phyloP scores from a whole-genome alignment of 2,113 vertebrate genomes.

The Sebastes fasciatus region DNA sequence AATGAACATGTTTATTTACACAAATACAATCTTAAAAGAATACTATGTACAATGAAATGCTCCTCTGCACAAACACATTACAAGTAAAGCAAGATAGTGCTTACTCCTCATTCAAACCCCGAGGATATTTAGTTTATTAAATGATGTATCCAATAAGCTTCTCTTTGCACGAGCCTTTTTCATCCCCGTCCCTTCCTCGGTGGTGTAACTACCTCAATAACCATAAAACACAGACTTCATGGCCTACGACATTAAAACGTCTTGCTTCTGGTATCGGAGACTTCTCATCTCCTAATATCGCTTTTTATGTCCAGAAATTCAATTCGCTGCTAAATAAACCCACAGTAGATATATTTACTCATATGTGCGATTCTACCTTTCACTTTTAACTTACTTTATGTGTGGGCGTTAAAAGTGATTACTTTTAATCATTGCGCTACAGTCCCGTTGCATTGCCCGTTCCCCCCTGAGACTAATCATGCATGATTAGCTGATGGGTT shows the following conservation, averaged over 20 bases:
- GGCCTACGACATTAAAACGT: slow-evolving; percentile 43
- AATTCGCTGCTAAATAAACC: slow-evolving; percentile 21
- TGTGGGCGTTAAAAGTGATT: slow-evolving; percentile 62
- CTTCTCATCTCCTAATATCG: slow-evolving; percentile 17
- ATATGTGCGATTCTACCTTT: slow-evolving; percentile 19
- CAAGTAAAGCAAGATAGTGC: slow-evolving; percentile 5
- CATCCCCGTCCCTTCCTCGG: background rate
- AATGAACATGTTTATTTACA: slow-evolving; percentile 7
- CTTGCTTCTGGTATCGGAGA: background rate
- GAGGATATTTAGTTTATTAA: slow-evolving; percentile 31
- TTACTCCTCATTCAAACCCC: slow-evolving; percentile 9
- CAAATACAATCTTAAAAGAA: slow-evolving; percentile 3
- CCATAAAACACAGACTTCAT: slow-evolving; percentile 52
- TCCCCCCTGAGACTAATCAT: slow-evolving; percentile 61
- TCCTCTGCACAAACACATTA: slow-evolving; percentile 17
- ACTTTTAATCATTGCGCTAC: slow-evolving; percentile 53
- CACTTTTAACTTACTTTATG: slow-evolving; percentile 24
- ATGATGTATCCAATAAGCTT: slow-evolving; percentile 42
- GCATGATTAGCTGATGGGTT: slow-evolving; percentile 69
- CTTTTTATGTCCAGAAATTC: slow-evolving; percentile 26
- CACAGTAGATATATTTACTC: slow-evolving; percentile 6
- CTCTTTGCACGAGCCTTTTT: slow-evolving; percentile 26
- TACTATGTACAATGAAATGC: slow-evolving; percentile 6
- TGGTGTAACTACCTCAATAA: slow-evolving; percentile 30
- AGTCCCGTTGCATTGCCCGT: slow-evolving; percentile 35